These are phyloP conservation scores for Lamellibrachia satsuma DNA, from an alignment of 2,888 invertebrate species.

Conservation along the genomic window DNA sequence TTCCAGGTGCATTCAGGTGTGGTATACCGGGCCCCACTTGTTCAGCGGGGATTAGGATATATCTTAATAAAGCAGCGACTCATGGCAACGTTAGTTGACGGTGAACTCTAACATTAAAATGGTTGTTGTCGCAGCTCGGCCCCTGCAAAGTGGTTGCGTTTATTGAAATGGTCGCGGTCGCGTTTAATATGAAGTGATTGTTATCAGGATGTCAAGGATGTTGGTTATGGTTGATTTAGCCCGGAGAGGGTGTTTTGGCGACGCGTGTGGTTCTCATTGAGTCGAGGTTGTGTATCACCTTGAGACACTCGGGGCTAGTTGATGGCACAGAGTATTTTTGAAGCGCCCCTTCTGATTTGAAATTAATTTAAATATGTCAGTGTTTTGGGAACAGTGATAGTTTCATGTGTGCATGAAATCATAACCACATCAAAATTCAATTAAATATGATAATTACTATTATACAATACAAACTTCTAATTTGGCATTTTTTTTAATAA, in stretches of 20 bases:
- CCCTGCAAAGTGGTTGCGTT: background rate
- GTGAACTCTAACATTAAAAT: background rate
- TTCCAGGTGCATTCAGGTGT: background rate
- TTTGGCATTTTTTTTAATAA: no score
- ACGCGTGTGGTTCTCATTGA: background rate
- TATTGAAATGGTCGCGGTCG: background rate
- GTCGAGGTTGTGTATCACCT: background rate
- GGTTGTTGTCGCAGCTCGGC: background rate
- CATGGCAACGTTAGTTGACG: background rate
- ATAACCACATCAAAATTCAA: no score
- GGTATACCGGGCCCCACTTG: background rate
- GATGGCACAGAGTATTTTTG: background rate
- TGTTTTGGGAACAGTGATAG: background rate
- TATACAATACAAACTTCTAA: no score
- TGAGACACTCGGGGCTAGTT: background rate
- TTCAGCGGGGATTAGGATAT: background rate
- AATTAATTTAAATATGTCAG: background rate
- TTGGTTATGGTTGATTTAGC: background rate
- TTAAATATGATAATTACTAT: no score
- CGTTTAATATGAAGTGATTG: background rate
- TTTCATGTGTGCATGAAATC: no score
- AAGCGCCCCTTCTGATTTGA: background rate
- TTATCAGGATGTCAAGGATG: background rate
- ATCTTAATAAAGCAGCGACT: background rate
- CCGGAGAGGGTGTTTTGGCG: background rate